Base-by-base conservation (phyloP, 1,140 invertebrate genomes). In the Fopius arisanus region DNA sequence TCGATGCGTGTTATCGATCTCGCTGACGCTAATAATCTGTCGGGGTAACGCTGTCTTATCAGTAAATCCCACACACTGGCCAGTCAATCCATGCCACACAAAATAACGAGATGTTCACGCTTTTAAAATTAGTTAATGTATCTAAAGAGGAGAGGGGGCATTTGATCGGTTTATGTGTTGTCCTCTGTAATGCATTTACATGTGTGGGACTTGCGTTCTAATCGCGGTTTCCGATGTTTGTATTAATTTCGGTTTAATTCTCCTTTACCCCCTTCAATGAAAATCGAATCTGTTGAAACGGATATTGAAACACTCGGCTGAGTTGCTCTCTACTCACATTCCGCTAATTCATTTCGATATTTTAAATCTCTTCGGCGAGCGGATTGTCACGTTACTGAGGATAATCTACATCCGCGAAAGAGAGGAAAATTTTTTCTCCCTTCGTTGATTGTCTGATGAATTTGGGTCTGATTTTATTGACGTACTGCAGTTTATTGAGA, bases 21-120 rank as follows among this genome's bases (percentile, higher is more conserved):
- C 29, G 16, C 14, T 65, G 70, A 72, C 62, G 62, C 40, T 72
- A 72, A 72, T 51, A 72, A 72, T 72, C 70, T 72, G 59, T 63
- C 69, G 21, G 37, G 40, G 70, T 72, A 26, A 66, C 59, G 51
- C 41, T 28, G 70, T 63, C 70, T 72, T 72, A 72, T 72, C 70
- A 40, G 40, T 66, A 72, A 72, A 65, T 72, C 40, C 70, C 21
- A 72, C 59, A 37, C 28, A 66, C 43, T 71, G 37, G 28, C 54
- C 43, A n/a, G 37, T 65, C 70, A 72, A 72, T 72, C 23, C 62
- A 59, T 72, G 70, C 21, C 28, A 26, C 33, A 72, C 33, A 33
- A 10, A 21, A 62, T 16, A 63, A 40, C 28, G 59, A 51, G 40
- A 68, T 28, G 19, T 59, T 12, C 1, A 7, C 54, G 14, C 19